These are phyloP conservation scores for Tanytarsus gracilentus DNA, from an alignment of 2,888 invertebrate genomes.

Conservation along the genomic window DNA sequence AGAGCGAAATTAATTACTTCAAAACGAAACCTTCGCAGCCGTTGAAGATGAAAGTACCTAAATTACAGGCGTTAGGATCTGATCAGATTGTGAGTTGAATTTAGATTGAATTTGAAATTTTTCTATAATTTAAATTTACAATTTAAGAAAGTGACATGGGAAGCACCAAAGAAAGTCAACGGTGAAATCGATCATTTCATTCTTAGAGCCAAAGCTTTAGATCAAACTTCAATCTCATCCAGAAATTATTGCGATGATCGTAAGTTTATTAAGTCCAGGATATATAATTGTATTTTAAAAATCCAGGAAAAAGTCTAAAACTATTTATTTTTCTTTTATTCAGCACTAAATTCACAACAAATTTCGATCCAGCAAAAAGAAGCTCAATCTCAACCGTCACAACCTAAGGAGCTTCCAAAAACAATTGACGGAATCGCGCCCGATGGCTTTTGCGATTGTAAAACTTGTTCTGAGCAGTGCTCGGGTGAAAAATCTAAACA, in stretches of 20 bases:
- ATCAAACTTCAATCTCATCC: slow-evolving; percentile 45
- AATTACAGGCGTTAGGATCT: slow-evolving; percentile 28
- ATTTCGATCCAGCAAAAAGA: too few relatives aligned
- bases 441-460: slow-evolving; percentile 23
- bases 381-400: too few relatives aligned
- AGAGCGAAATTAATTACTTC: slow-evolving; percentile 76
- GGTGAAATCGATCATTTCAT: slow-evolving; percentile 76
- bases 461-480: slow-evolving; percentile 8
- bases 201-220: slow-evolving; percentile 48
- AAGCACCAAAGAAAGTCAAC: slow-evolving; percentile 65
- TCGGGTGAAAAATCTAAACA: slow-evolving; percentile 41
- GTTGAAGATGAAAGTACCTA: slow-evolving; percentile 35
- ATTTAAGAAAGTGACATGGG: slow-evolving; percentile 57
- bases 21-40: slow-evolving; percentile 52
- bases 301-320: too few relatives aligned
- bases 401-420: background rate
- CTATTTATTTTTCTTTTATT: too few relatives aligned
- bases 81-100: background rate
- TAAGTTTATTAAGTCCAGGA: too few relatives aligned
- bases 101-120: too few relatives aligned
- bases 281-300: too few relatives aligned
- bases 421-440: background rate
- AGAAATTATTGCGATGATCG: slow-evolving; percentile 61
- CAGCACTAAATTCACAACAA: too few relatives aligned
- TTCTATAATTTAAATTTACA: background rate